These are phyloP conservation scores for Lithophane socia DNA, from an alignment of 2,888 invertebrate species.

Conservation along the genomic window DNA sequence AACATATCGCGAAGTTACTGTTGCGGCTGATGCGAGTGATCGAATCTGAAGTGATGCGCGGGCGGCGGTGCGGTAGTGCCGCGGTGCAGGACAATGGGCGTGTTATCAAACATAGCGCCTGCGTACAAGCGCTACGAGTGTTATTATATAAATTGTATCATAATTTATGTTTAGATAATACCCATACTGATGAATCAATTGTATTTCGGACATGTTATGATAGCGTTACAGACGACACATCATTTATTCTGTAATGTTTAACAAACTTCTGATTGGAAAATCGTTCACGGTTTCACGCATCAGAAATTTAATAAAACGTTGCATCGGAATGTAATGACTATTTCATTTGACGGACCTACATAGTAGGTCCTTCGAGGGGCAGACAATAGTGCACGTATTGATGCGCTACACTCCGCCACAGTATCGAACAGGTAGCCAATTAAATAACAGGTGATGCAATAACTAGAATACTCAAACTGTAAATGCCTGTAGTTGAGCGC, in stretches of 20 bases:
- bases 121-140: conserved; percentile 30
- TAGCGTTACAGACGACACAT: conserved; percentile 26
- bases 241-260: conserved; percentile 35
- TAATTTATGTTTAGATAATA: conserved; percentile 63
- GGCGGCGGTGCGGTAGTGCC: not conserved
- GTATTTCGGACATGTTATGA: conserved; percentile 63
- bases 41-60: conserved; percentile 27
- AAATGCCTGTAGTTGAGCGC: conserved; percentile 11
- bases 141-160: conserved; percentile 62
- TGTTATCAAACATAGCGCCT: conserved; percentile 64
- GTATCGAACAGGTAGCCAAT: conserved; percentile 42
- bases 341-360: conserved; percentile 29
- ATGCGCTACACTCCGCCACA: conserved; percentile 16
- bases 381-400: conserved; percentile 34
- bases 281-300: conserved; percentile 34
- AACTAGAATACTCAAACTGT: conserved; percentile 39
- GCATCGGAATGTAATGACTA: conserved; percentile 30
- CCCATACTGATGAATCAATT: conserved; percentile 57
- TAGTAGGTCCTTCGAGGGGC: conserved; percentile 31
- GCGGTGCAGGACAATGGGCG: conserved; percentile 52
- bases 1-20: conserved; percentile 46
- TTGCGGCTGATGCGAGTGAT: conserved; percentile 28
- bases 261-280: conserved; percentile 28
- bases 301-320: conserved; percentile 43
- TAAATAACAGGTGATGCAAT: conserved; percentile 52